phyloP scores from a whole-genome alignment of 2,113 vertebrate genomes.

The Dissostichus mawsoni region DNA sequence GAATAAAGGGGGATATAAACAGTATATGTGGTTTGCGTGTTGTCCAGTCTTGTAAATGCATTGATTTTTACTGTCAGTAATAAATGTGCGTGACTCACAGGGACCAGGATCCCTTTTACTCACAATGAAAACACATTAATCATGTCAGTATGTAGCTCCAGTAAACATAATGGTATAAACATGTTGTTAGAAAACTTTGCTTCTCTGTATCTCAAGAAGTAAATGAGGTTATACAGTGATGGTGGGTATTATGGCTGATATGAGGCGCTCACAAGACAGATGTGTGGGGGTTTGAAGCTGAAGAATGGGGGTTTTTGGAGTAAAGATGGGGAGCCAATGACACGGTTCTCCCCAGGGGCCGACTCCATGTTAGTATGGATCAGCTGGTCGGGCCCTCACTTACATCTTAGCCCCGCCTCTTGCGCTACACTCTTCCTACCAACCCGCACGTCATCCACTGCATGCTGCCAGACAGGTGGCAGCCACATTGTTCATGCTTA shows the following conservation, averaged over 20 bases:
- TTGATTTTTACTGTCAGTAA: not conserved
- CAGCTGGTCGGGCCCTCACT: conserved; percentile 43
- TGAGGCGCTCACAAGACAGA: not conserved
- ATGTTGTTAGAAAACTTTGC: not conserved
- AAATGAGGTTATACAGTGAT: not conserved
- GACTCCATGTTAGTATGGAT: conserved; percentile 40
- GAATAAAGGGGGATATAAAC: not conserved
- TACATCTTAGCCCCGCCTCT: conserved; percentile 38
- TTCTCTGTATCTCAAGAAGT: not conserved
- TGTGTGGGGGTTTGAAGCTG: conserved; percentile 20
- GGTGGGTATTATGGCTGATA: not conserved
- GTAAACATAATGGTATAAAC: conserved; percentile 2
- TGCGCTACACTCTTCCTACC: conserved; percentile 69
- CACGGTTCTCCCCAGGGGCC: conserved; percentile 2
- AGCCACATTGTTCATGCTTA: conserved; percentile 43
- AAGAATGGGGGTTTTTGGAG: conserved; percentile 30
- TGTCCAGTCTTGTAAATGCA: not conserved
- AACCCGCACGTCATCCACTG: conserved; percentile 29
- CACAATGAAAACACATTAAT: conserved; percentile 3
- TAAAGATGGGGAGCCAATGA: conserved; percentile 22
- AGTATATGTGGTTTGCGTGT: not conserved
- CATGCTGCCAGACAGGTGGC: conserved; percentile 58
- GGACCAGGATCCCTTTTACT: not conserved
- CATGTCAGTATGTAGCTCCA: conserved; percentile 8
- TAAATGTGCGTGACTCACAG: not conserved